Conservation (phyloP, 2,797 vertebrate species). For the Pseudotriccus pelzelni region DNA sequence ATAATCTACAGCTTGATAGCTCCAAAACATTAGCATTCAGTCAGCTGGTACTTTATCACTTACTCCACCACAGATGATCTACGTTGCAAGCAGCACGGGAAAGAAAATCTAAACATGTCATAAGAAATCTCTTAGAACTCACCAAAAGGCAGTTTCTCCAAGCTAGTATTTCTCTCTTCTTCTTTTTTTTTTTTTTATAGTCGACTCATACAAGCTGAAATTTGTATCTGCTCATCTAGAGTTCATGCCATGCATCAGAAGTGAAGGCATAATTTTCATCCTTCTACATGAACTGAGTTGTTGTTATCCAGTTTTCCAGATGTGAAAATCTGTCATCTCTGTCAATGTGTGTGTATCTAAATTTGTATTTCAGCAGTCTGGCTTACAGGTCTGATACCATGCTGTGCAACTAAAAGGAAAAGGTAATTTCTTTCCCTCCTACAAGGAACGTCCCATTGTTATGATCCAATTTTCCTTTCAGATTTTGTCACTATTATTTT, state of each 20-base stretch:
- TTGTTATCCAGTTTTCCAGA: constrained; percentile 76
- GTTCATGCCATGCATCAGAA: constrained; percentile 63
- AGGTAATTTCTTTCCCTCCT: constrained; percentile 66
- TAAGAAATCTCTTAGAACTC: constrained; percentile 12
- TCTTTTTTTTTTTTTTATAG: background rate
- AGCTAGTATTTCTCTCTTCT: constrained; percentile 14
- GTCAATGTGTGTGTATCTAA: constrained; percentile 51
- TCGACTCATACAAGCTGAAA: constrained; percentile 39
- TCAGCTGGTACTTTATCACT: constrained; percentile 36
- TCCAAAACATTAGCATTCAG: constrained; percentile 10
- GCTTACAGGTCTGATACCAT: constrained; percentile 43
- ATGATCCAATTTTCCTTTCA: constrained; percentile 39
- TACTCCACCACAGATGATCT: background rate
- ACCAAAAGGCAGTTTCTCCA: constrained; percentile 27
- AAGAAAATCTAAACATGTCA: background rate
- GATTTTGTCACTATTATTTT: constrained; percentile 57
- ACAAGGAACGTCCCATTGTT: constrained; percentile 25
- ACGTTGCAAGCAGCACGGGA: background rate
- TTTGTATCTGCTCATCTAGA: constrained; percentile 63
- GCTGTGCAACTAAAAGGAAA: constrained; percentile 55
- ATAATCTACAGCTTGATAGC: constrained; percentile 15
- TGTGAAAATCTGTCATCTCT: constrained; percentile 73
- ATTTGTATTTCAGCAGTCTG: constrained; percentile 57
- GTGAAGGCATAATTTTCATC: constrained; percentile 69
- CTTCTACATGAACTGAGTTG: constrained; percentile 68